phyloP scores from a whole-genome alignment of 2,888 invertebrate species.

The Pristionchus exspectatus region DNA sequence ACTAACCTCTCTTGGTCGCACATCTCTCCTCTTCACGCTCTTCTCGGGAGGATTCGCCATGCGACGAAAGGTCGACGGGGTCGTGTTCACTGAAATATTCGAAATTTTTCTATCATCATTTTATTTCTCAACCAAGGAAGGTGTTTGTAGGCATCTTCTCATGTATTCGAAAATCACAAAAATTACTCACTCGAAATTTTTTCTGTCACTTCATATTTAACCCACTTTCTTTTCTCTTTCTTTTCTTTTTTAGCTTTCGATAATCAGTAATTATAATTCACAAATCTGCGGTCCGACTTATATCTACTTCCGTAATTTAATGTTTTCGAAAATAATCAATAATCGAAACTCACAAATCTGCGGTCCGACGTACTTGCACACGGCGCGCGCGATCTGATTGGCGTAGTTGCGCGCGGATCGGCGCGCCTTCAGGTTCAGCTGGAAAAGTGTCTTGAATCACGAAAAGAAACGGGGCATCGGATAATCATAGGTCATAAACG shows the following conservation, averaged over 20 bases:
- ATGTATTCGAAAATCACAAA: neutral
- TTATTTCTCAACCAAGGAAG: neutral
- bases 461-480: neutral
- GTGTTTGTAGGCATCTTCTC: too few relatives aligned
- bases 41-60: slow-evolving; percentile 4
- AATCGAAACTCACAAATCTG: slow-evolving; percentile 31
- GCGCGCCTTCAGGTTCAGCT: slow-evolving; percentile 50
- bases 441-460: neutral
- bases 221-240: too few relatives aligned
- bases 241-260: too few relatives aligned
- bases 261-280: too few relatives aligned
- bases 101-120: neutral
- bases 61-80: slow-evolving; percentile 15
- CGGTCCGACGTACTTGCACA: slow-evolving; percentile 53
- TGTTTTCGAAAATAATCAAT: neutral
- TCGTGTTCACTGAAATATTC: slow-evolving; percentile 8
- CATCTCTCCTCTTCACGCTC: neutral
- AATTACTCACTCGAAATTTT: too few relatives aligned
- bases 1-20: slow-evolving; percentile 33
- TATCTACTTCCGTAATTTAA: too few relatives aligned
- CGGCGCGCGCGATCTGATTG: slow-evolving; percentile 33
- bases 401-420: slow-evolving; percentile 54
- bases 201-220: too few relatives aligned
- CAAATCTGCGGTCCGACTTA: too few relatives aligned
- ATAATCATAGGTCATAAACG: too few relatives aligned